phyloP scores from a whole-genome alignment of 2,113 vertebrate species.

The Prionailurus bengalensis region DNA sequence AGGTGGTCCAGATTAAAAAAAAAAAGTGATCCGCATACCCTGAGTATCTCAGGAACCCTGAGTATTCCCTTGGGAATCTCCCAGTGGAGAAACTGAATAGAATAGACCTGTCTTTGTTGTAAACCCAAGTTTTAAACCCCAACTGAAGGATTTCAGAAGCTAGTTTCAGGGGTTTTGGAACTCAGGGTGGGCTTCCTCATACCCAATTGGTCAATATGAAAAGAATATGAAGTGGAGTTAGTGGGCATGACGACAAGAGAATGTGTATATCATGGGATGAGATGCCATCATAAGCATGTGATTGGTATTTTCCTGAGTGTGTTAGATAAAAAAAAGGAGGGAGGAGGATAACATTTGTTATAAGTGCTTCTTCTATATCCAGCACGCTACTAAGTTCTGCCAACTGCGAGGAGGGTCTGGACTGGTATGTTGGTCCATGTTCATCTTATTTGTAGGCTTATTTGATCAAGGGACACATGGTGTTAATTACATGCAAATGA shows the following conservation, averaged over 20 bases:
- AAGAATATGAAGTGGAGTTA: background rate
- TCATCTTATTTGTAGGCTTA: background rate
- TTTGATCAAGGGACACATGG: conserved; percentile 43
- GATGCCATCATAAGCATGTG: background rate
- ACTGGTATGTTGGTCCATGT: background rate
- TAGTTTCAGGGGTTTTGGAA: background rate
- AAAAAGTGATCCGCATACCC: background rate
- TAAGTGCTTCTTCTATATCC: background rate
- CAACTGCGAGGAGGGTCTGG: background rate
- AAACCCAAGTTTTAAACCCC: background rate
- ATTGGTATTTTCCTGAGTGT: background rate
- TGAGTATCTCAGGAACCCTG: background rate
- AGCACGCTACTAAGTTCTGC: background rate
- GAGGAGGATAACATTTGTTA: background rate
- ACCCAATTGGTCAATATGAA: background rate
- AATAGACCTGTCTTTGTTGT: background rate
- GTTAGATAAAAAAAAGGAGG: background rate
- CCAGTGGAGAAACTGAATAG: background rate
- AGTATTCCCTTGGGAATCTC: background rate
- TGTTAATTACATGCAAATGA: background rate
- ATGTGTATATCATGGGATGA: background rate
- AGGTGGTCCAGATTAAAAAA: background rate
- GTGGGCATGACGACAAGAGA: background rate
- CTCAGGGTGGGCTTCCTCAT: background rate
- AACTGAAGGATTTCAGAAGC: background rate